These are phyloP conservation scores for Incurvaria masculella DNA, from an alignment of 2,888 invertebrate genomes.

Conservation along the genomic window DNA sequence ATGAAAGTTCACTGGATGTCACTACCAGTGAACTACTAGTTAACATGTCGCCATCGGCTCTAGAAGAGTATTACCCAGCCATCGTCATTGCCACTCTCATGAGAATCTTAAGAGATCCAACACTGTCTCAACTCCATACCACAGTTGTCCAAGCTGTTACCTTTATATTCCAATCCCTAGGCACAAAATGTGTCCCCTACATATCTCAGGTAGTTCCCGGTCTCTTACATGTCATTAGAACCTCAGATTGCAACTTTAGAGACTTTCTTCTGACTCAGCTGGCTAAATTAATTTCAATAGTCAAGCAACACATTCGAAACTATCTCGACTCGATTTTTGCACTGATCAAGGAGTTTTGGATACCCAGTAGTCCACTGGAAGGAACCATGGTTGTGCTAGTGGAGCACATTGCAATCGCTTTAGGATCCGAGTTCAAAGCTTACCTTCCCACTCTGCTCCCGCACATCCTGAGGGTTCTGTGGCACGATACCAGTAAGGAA, in stretches of 20 bases:
- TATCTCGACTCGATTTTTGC: constrained; percentile 94
- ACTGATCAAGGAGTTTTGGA: constrained; percentile 93
- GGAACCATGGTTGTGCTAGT: constrained; percentile 85
- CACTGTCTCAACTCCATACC: constrained; percentile 86
- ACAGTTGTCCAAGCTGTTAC: constrained; percentile 96
- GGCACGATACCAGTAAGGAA: constrained; percentile 86
- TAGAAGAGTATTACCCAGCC: constrained; percentile 98
- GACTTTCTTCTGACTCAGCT: constrained; percentile 95
- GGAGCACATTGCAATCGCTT: constrained; percentile 89
- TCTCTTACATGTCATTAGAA: constrained; percentile 84
- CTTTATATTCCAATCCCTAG: constrained; percentile 94
- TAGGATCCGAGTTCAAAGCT: constrained; percentile 94
- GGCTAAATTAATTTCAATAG: constrained; percentile 89
- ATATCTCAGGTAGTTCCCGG: constrained; percentile 88
- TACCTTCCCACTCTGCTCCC: constrained; percentile 93
- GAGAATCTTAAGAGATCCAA: constrained; percentile 90
- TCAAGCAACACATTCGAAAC: constrained; percentile 93
- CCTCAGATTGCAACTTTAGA: constrained; percentile 77
- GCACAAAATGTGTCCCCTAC: constrained; percentile 91
- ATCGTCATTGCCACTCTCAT: constrained; percentile 94
- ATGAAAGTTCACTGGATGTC: constrained; percentile 57
- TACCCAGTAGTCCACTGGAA: constrained; percentile 77
- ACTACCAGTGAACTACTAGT: constrained; percentile 90
- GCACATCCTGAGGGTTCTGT: constrained; percentile 86
- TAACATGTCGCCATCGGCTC: constrained; percentile 80